Evolutionary conservation across 2,113 vertebrate genomes (phyloP), one percentile per base, ranked within the genome.

Genomic region (Eublepharis macularius): DNA sequence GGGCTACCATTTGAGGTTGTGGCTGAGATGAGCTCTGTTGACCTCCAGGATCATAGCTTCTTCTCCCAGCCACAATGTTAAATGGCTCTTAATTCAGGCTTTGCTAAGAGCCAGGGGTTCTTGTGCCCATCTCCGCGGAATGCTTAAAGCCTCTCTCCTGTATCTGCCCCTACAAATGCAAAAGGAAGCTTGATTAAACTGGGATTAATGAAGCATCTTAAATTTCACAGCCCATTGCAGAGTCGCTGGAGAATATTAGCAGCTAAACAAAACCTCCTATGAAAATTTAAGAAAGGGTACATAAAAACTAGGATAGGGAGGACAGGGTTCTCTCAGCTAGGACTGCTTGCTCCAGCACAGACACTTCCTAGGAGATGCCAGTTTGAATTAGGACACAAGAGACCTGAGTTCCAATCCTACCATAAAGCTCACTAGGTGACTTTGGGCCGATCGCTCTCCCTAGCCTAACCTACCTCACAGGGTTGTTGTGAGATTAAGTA

Each of bases 151-250:
- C 11, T 12, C 49, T 70, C 65, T 51, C 65, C 66, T 47, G 21
- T 80, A 82, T 1, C 1, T 11, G 2, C 1, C 65, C 49, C 2
- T 10, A 47, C 39, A 14, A 34, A 60, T 70, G 87, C 49, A 74
- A 85, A 84, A 72, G 54, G 14, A 86, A 83, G 47, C 88, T 69
- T 73, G 0, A 73, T 94, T 83, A 47, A 0, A 83, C 80, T 80
- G 65, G 21, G 65, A 82, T 86, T 91, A 92, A 91, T 80, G 86
- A 88, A 94, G 90, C 92, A 93, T 92, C 93, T 94, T 83, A 32
- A 13, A 86, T 88, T 93, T 94, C 90, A 82, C 24, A 86, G 92
- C 87, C 80, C 88, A 19, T 76, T 76, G 92, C 92, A 84, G 89
- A 93, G 87, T 66, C 89, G 87, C 70, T 13, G 69, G 83, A 90